Base-by-base conservation (phyloP, 35 echinoderm and acorn worm species). In the Amphiura filiformis region DNA sequence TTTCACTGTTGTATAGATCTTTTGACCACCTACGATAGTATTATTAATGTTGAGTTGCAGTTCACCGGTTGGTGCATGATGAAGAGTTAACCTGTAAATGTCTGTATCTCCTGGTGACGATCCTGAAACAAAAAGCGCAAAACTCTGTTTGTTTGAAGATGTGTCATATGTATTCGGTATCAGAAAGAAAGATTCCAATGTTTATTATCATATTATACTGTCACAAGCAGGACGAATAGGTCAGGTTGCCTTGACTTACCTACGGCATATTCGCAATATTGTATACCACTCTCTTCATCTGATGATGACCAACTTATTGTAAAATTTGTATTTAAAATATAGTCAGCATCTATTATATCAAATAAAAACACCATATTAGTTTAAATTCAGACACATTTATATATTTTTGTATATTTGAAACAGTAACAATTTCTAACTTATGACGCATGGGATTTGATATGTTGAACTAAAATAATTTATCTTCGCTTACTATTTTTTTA, bases 221-320 rank as follows among this genome's bases (percentile, higher is more conserved):
- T 47, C 4, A 47, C 4, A 47, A 47, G 17, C 41, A 47, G 41
- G 4, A 47, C 41, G 17, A 17, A 17, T 9, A 47, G 4, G 41
- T 47, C 4, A 47, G 17, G 41, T 47, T 47, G 41, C n/a, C n/a
- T 47, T 70, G 4, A 78, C 78, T 36, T 81, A 90, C 88, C 88
- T 40, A 90, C 33, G 34, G 88, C 65, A 81, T 81, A 90, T 52
- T 84, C 81, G 82, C 88, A 90, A 56, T 76, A 56, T 13, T 84
- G 17, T 2, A 90, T 78, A 13, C 88, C 88, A 90, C 88, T 90
- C 35, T 90, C 80, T 32, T 52, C 52, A 36, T 90, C 88, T 38
- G 61, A 78, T 35, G 80, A 79, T 15, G 80, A 82, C 88, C 88
- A 90, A 31, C 57, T 84, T 36, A 90, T 37, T 12, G 83, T 35